Percentiles rank a stretch among this genome's conserved stretches.
phyloP scores from a whole-genome alignment of 92 coral and sea anemone genomes.

The Epizoanthus rinbou region DNA sequence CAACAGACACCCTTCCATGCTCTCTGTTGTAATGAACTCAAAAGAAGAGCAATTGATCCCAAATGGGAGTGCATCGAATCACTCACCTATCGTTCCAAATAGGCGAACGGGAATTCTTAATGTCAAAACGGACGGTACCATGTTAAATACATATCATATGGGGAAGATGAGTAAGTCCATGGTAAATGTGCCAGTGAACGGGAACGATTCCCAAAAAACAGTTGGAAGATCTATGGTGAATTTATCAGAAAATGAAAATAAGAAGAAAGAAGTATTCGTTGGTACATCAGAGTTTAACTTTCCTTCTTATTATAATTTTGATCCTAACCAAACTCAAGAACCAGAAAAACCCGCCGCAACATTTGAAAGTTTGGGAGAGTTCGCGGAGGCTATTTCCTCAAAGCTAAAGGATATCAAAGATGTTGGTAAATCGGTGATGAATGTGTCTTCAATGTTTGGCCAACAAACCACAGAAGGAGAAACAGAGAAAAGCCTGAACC shows the following conservation, averaged over 20 bases:
- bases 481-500: neutral
- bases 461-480: slow-evolving; percentile 31
- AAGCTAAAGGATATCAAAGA: slow-evolving; percentile 65
- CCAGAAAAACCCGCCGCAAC: slow-evolving; percentile 44
- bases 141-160: too few species aligned
- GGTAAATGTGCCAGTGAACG: neutral
- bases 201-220: slow-evolving; percentile 4
- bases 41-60: slow-evolving; percentile 62
- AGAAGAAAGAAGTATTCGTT: slow-evolving; percentile 16
- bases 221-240: slow-evolving; percentile 6
- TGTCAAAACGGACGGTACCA: neutral
- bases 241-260: slow-evolving; percentile 8
- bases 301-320: slow-evolving; percentile 66
- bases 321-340: slow-evolving; percentile 55
- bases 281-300: slow-evolving; percentile 66
- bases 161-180: slow-evolving; percentile 1
- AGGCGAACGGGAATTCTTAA: neutral
- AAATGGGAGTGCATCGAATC: slow-evolving; percentile 64
- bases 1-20: slow-evolving; percentile 63
- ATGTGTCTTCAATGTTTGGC: slow-evolving; percentile 65
- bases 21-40: slow-evolving; percentile 60
- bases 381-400: slow-evolving; percentile 78
- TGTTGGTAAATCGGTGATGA: slow-evolving; percentile 72
- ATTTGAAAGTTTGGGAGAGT: slow-evolving; percentile 63
- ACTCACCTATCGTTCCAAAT: slow-evolving; percentile 8